Base-by-base conservation (phyloP, 2,888 invertebrate species). In the Smittia sp. region DNA sequence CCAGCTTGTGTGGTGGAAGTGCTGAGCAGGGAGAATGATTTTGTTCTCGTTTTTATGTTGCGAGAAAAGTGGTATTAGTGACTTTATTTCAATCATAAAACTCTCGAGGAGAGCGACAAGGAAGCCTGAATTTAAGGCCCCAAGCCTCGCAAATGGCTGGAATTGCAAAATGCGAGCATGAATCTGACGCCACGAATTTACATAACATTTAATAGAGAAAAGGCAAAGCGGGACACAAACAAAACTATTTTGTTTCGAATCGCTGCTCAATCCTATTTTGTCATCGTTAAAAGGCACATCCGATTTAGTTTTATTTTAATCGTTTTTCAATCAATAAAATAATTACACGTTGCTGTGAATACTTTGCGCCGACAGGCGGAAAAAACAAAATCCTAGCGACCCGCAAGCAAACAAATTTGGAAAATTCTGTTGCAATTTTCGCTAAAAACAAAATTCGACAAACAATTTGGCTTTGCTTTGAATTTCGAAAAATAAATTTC, bases 281-380 rank as follows among this genome's bases (percentile, higher is more conserved):
- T 24, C 24, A 15, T 27, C 27, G 27, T 24, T 27, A 15, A 25
- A 63, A 27, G 22, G 25, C 63, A 63, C 24, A 25, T 63, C 63
- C 63, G 63, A 63, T 63, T 63, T 58, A 18, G 22, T 58, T 63
- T 63, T 63, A 63, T 63, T 27, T 27, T 18, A 63, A 27, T 63
- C 63, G 63, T 27, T 63, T 63, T 63, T 24, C 25, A 63, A 63
- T 63, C 63, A 63, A 63, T 63, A 63, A 63, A 63, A 63, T 63
- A 63, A 63, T 63, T 63, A 63, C 63, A 63, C 11, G 46, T 15
- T 46, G 6, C 15, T n/a, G 46, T 46, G 46, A 46, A 46, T n/a
- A 46, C 11, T 32, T 32, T 32, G 46, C 46, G 2, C 3, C 46
- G 46, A 46, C 46, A 46, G 22, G 20, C 58, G 58, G 58, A 58